phyloP scores from a whole-genome alignment of 2,888 invertebrate genomes.

The Artemia sinica region DNA sequence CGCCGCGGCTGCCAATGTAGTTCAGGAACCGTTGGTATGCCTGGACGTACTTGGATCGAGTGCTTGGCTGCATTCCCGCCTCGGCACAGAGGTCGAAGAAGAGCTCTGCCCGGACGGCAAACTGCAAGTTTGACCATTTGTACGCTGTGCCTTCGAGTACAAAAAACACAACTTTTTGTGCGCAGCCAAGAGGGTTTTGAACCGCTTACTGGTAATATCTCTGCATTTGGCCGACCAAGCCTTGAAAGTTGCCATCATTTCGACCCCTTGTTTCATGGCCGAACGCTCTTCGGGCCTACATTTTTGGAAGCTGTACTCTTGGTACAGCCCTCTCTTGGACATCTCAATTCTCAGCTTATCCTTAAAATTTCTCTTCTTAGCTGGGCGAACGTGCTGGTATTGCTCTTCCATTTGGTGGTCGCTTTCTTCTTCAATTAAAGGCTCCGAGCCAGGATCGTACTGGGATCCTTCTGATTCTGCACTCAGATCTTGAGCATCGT shows the following conservation, averaged over 20 bases:
- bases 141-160: not conserved
- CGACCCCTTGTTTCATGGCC: not conserved
- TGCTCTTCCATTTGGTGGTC: conserved; percentile 9
- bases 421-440: not conserved
- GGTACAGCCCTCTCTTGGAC: conserved; percentile 7
- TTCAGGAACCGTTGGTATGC: too few relatives aligned
- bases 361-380: not conserved
- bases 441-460: not conserved
- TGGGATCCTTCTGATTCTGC: too few relatives aligned
- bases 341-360: not conserved
- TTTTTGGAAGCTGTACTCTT: not conserved
- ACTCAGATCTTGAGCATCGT: too few relatives aligned
- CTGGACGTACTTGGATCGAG: too few relatives aligned
- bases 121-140: not conserved
- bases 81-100: too few relatives aligned
- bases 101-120: too few relatives aligned
- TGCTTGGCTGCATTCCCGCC: too few relatives aligned
- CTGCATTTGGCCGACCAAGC: not conserved
- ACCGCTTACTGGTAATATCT: not conserved
- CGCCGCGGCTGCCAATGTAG: not conserved
- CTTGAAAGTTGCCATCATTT: conserved; percentile 8
- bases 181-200: not conserved
- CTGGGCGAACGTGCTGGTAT: not conserved
- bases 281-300: not conserved
- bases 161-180: not conserved